phyloP scores from a whole-genome alignment of 30 jellyfish, hydroid and myxozoan genomes.

The Chrysaora quinquecirrha region DNA sequence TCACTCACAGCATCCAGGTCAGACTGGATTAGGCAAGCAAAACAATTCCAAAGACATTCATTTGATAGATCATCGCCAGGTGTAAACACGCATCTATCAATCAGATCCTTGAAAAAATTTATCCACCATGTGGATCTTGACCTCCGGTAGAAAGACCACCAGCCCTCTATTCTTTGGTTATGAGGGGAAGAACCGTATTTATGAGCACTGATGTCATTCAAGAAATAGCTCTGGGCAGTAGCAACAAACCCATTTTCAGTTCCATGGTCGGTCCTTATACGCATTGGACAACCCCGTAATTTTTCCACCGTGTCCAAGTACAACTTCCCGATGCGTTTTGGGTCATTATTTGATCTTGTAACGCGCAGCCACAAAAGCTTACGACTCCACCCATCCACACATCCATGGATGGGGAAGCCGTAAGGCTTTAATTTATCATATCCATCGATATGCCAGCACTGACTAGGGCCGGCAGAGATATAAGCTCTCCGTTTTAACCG shows the following conservation, averaged over 20 bases:
- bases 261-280: constrained; percentile 55
- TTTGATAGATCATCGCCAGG: constrained; percentile 28
- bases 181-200: constrained; percentile 76
- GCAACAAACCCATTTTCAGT: constrained; percentile 73
- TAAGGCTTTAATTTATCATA: constrained; percentile 64
- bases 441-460: constrained; percentile 75
- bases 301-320: constrained; percentile 55
- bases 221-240: constrained; percentile 58
- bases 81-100: constrained; percentile 55
- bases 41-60: constrained; percentile 70
- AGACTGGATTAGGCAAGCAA: constrained; percentile 56
- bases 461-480: constrained; percentile 66
- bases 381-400: constrained; percentile 81
- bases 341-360: constrained; percentile 61
- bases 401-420: constrained; percentile 78
- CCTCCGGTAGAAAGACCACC: constrained; percentile 75
- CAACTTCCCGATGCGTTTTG: constrained; percentile 43
- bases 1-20: constrained; percentile 68
- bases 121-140: constrained; percentile 73
- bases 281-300: constrained; percentile 52
- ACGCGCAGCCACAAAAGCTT: constrained; percentile 69
- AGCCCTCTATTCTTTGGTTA: constrained; percentile 80
- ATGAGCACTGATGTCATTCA: constrained; percentile 62
- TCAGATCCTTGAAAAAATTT: constrained; percentile 56
- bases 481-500: constrained; percentile 33